Conservation (phyloP, 2,113 vertebrate species). For the Diphyllodes magnificus region DNA sequence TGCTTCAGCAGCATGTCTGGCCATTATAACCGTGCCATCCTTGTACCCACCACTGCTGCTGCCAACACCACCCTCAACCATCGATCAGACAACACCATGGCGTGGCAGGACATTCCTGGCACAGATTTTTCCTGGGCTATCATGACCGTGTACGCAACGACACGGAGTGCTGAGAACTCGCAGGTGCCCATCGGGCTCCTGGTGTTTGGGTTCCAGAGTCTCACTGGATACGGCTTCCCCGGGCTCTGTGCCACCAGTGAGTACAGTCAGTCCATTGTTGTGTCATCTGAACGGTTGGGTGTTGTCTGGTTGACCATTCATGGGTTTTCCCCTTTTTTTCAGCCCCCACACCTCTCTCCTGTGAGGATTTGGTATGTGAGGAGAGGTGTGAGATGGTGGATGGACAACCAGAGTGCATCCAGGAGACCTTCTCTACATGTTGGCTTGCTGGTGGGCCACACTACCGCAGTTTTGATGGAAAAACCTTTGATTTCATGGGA, state of each 20-base stretch:
- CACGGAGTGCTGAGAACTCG: not conserved
- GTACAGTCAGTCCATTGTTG: not conserved
- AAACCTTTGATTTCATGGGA: constrained; percentile 6
- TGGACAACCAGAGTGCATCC: not conserved
- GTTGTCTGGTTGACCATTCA: not conserved
- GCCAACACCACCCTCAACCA: constrained; percentile 18
- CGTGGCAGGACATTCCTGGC: constrained; percentile 49
- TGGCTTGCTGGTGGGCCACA: not conserved
- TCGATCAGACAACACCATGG: not conserved
- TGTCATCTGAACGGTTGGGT: fast-evolving
- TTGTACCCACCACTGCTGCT: not conserved
- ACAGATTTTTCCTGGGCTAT: constrained; percentile 70
- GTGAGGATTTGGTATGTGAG: not conserved
- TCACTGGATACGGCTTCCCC: constrained; percentile 60
- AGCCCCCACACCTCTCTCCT: not conserved
- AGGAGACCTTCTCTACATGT: not conserved
- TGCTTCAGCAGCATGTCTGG: not conserved
- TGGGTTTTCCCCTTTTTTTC: not conserved
- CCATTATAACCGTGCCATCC: constrained; percentile 54
- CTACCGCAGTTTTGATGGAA: constrained; percentile 32
- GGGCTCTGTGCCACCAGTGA: not conserved
- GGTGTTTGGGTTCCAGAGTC: constrained; percentile 47
- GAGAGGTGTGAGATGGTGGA: not conserved
- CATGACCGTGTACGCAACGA: not conserved
- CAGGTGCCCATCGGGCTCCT: constrained; percentile 53